Evolutionary conservation across 2,113 vertebrate genomes (phyloP).

Genomic region (Ceratotherium simum): DNA sequence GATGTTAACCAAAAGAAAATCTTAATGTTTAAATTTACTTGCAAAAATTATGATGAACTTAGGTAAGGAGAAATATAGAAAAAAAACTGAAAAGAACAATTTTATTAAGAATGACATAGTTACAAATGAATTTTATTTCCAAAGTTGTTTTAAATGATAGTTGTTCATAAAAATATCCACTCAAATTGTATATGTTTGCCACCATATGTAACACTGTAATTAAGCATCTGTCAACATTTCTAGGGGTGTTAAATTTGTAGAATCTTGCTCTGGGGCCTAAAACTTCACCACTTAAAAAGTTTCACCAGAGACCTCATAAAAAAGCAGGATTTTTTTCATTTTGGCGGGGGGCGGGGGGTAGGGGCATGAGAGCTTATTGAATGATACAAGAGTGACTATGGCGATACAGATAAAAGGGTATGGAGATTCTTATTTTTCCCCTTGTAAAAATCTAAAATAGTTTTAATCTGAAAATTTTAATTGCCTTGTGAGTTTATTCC

Average conservation of each 20-base stretch:
- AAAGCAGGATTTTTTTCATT: not conserved
- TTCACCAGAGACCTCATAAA: slow-evolving; percentile 23
- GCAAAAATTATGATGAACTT: slow-evolving; percentile 15
- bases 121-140: not conserved
- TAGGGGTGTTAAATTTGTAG: slow-evolving; percentile 23
- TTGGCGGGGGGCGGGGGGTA: too few relatives aligned
- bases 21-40: not conserved
- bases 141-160: not conserved
- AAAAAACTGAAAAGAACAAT: not conserved
- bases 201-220: not conserved
- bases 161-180: slow-evolving; percentile 48
- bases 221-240: slow-evolving; percentile 6
- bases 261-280: slow-evolving; percentile 50
- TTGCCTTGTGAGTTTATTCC: not conserved
- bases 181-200: not conserved
- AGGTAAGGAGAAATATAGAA: not conserved
- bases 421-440: not conserved
- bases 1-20: slow-evolving; percentile 9
- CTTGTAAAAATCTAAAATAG: slow-evolving; percentile 23
- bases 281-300: slow-evolving; percentile 4
- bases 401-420: not conserved
- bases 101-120: slow-evolving; percentile 35
- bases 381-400: not conserved
- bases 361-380: not conserved
- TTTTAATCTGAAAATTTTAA: slow-evolving; percentile 40